Evolutionary conservation across 2,888 invertebrate species (phyloP), one percentile per base, ranked within the genome.

Genomic region (Pandemis corylana): DNA sequence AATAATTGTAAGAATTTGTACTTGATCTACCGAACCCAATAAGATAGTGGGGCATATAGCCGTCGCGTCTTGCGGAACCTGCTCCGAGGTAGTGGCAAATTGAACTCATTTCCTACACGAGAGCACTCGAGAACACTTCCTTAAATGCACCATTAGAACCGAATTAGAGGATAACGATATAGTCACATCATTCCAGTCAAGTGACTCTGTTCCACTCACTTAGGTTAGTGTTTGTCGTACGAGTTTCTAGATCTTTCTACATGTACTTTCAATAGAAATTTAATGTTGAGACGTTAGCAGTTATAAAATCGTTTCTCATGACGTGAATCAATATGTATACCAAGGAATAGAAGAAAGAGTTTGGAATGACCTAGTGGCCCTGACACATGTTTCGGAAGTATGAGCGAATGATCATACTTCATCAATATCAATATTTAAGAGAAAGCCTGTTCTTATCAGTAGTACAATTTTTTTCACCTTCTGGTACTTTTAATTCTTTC

Each of bases 31-130:
- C 84, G 84, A 84, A 85, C 81, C 86, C 85, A 89, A 87, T 89
- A 87, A 85, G 85, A 81, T 81, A 80, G 82, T 83, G 80, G 76
- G 84, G 85, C 86, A 85, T 84, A 84, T 80, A 80, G 82, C 78
- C 78, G 78, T 81, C 83, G 83, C 80, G 85, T 84, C 83, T 83
- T 83, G 81, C 83, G 83, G 86, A 82, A 85, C 88, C 85, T 88
- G 88, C 90, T 85, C 76, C 85, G 86, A 89, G 89, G 89, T 90
- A 91, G 91, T 91, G 84, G 86, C 87, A 90, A 91, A 91, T 91
- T 90, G 90, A 89, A 88, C 87, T 89, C 89, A 90, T 91, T 93
- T 92, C 91, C 90, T 89, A 81, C 82, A 85, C 82, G 84, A 86
- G 81, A 80, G 80, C 81, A 78, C 80, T 83, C 77, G 77, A 83